A percentile compares a stretch with the other conserved stretches of the same genome.
Evolutionary conservation across 2,113 vertebrate genomes (phyloP).

Genomic region (Proterorhinus semilunaris): DNA sequence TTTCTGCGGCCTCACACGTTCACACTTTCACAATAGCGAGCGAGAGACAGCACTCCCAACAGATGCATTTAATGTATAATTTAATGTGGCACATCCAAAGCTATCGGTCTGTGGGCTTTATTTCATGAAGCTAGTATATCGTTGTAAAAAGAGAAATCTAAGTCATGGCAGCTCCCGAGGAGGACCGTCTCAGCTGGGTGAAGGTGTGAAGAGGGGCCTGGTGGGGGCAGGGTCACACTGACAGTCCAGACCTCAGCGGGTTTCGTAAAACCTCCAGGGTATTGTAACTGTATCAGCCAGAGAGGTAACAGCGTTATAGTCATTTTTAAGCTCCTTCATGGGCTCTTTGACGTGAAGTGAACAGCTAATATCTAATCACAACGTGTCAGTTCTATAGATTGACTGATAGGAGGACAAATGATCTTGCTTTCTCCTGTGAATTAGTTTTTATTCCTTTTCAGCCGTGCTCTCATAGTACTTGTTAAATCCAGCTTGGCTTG

Average conservation of each 20-base stretch:
- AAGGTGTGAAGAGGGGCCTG: conserved; percentile 20
- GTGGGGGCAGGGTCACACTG: conserved; percentile 41
- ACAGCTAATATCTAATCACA: neutral
- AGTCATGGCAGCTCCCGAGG: neutral
- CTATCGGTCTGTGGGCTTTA: conserved; percentile 48
- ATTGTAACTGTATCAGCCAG: conserved; percentile 49
- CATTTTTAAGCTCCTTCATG: neutral
- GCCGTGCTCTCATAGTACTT: too few relatives aligned
- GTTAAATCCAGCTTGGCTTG: too few relatives aligned
- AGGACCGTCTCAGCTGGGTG: conserved; percentile 26
- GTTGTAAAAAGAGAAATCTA: conserved; percentile 10
- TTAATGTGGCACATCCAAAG: conserved; percentile 63
- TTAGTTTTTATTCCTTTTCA: too few relatives aligned
- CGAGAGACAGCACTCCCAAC: conserved; percentile 51
- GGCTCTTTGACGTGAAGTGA: neutral
- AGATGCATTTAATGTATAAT: conserved; percentile 77
- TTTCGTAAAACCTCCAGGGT: conserved; percentile 50
- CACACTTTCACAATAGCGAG: conserved; percentile 41
- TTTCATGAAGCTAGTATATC: conserved; percentile 32
- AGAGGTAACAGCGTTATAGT: conserved; percentile 14
- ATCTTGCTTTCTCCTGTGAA: too few relatives aligned
- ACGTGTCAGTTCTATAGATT: neutral
- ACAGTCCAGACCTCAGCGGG: conserved; percentile 26
- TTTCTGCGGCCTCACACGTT: conserved; percentile 25
- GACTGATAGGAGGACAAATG: too few relatives aligned